These are phyloP conservation scores for Nothura maculosa DNA, from an alignment of 2,797 vertebrate species.

Conservation along the genomic window DNA sequence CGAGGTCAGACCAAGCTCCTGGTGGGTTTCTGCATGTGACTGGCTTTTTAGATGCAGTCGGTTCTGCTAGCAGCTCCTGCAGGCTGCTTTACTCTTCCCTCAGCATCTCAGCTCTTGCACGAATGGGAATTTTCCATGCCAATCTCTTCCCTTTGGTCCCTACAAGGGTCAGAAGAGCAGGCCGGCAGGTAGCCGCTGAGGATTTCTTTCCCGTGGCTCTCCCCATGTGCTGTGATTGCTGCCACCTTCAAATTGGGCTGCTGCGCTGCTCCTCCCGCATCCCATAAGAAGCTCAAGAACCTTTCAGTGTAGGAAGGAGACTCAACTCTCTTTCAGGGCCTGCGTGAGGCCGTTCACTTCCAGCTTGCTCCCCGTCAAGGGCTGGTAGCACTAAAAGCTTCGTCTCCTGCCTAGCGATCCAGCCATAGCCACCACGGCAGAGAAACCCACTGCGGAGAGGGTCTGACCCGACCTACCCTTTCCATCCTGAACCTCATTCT, in stretches of 20 bases:
- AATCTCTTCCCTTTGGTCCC: not conserved
- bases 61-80: not conserved
- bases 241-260: not conserved
- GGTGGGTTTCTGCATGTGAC: constrained; percentile 73
- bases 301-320: not conserved
- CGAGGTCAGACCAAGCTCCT: constrained; percentile 76
- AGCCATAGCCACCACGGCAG: constrained; percentile 16
- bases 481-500: constrained; percentile 68
- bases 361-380: not conserved
- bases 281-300: not conserved
- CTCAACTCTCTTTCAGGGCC: not conserved
- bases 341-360: fast-evolving
- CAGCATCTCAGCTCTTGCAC: not conserved
- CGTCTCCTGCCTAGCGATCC: not conserved
- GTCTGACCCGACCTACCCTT: constrained; percentile 84
- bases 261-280: not conserved
- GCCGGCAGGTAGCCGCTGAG: not conserved
- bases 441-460: constrained; percentile 78
- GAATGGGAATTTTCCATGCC: not conserved
- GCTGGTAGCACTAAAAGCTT: not conserved
- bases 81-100: not conserved
- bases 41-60: not conserved
- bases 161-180: not conserved
- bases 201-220: not conserved
- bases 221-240: not conserved